These are phyloP conservation scores for Megathymus violae DNA, from an alignment of 1,140 invertebrate species.

Conservation along the genomic window DNA sequence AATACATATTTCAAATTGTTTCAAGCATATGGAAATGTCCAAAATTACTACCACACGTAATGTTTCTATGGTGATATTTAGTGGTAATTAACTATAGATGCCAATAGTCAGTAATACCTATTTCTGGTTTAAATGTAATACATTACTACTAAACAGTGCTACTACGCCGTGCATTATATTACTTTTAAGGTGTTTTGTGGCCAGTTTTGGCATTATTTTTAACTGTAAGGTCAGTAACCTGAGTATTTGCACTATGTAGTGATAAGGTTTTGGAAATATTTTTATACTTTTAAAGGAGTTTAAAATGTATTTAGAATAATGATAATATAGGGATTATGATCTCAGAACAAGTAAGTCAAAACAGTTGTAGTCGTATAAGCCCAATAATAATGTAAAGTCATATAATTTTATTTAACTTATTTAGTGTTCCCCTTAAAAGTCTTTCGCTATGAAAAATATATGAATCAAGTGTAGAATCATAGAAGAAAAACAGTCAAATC, in stretches of 20 bases:
- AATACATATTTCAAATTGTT: too few relatives aligned
- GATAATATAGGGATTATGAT: conserved; percentile 42
- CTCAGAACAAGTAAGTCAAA: conserved; percentile 49
- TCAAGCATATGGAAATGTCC: too few relatives aligned
- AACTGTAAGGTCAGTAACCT: conserved; percentile 25
- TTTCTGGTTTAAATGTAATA: conserved; percentile 23
- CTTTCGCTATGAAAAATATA: conserved; percentile 1
- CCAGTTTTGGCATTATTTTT: conserved; percentile 41
- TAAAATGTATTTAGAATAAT: not conserved
- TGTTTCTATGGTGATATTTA: too few relatives aligned
- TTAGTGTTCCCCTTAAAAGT: not conserved
- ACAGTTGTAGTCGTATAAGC: conserved; percentile 42
- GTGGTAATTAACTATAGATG: too few relatives aligned
- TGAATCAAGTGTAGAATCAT: too few relatives aligned
- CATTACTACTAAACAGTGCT: conserved; percentile 8
- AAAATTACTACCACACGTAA: too few relatives aligned
- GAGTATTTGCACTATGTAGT: conserved; percentile 31
- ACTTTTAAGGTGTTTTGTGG: conserved; percentile 2
- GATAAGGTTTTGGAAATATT: conserved; percentile 24
- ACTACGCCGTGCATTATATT: conserved; percentile 14
- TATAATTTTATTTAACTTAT: conserved; percentile 5
- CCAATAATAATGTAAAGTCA: conserved; percentile 26
- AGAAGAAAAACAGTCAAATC: too few relatives aligned
- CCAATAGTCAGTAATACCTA: not conserved
- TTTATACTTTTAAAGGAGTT: conserved; percentile 11